Base-by-base conservation (phyloP, 2,113 vertebrate genomes). In the Oryzias woworae region DNA sequence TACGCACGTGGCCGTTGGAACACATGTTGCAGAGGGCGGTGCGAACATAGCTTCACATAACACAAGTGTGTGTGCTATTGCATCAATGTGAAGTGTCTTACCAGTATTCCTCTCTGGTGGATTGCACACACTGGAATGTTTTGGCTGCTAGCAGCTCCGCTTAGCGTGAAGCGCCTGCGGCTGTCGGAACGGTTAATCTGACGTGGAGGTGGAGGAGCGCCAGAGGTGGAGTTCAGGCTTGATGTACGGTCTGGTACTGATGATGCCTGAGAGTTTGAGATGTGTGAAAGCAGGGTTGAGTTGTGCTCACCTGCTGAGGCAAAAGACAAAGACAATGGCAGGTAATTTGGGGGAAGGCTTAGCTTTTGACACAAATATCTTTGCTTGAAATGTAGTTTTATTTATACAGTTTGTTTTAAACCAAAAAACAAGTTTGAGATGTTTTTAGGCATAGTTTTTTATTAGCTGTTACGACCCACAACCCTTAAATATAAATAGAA, bases 151-250 rank as follows among this genome's bases (percentile, higher is more conserved):
- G 53, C 85, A 0, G 69, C 74, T 14, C 78, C 86, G 2, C 68
- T 81, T 54, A 92, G 2, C 0, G 87, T 90, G 81, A 82, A 91
- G 2, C 90, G 71, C 14, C 89, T 73, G 12, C 73, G 71, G 51
- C 69, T 5, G 0, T 13, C 15, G 3, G 44, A 5, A n/a, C 0
- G 66, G 7, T 7, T 0, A 17, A 18, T 50, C 14, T 3, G 44
- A 7, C 26, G 10, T 28, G 17, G 52, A 1, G 36, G 15, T 0
- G 13, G 51, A 2, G 28, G 54, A 6, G 20, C 49, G 36, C 3
- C 48, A 1, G 2, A 13, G 54, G 3, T 15, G n/a, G 14, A 7
- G 17, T 2, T 17, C 42, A n/a, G 0, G 55, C 24, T 1, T 4
- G 54, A 14, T 26, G 62, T 75, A 4, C 58, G 2, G 58, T 69